Percentiles rank a stretch among this genome's conserved stretches.
Conservation (phyloP, 2,113 vertebrate genomes). For the Smithornis capensis region DNA sequence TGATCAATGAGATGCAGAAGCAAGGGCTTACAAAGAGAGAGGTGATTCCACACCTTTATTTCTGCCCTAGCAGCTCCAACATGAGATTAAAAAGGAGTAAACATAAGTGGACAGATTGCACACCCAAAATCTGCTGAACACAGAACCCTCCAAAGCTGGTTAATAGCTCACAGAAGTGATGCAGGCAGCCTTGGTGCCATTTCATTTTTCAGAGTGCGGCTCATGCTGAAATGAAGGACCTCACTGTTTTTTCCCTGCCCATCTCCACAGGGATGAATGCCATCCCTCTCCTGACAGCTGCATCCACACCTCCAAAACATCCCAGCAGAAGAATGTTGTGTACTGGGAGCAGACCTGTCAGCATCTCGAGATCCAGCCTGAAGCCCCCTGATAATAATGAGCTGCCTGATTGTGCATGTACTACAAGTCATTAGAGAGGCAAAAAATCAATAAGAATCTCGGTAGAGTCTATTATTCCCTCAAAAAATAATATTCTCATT, state of each 20-base stretch:
- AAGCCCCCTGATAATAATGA: slow-evolving; percentile 45
- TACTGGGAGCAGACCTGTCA: background rate
- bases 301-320: background rate
- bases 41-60: background rate
- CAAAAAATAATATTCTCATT: slow-evolving; percentile 59
- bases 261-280: background rate
- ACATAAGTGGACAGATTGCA: background rate
- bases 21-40: background rate
- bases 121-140: background rate
- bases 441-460: slow-evolving; percentile 44
- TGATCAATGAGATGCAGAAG: background rate
- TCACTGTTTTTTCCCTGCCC: background rate
- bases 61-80: background rate
- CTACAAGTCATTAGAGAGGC: slow-evolving; percentile 54
- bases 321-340: background rate
- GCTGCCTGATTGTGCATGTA: slow-evolving; percentile 45
- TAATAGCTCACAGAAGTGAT: background rate
- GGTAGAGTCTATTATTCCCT: slow-evolving; percentile 17
- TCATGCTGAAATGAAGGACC: background rate
- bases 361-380: slow-evolving; percentile 1
- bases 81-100: background rate
- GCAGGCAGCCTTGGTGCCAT: background rate
- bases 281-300: background rate
- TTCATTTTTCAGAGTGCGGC: background rate
- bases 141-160: background rate